phyloP scores from a whole-genome alignment of 2,797 vertebrate genomes.

The Nothura maculosa region DNA sequence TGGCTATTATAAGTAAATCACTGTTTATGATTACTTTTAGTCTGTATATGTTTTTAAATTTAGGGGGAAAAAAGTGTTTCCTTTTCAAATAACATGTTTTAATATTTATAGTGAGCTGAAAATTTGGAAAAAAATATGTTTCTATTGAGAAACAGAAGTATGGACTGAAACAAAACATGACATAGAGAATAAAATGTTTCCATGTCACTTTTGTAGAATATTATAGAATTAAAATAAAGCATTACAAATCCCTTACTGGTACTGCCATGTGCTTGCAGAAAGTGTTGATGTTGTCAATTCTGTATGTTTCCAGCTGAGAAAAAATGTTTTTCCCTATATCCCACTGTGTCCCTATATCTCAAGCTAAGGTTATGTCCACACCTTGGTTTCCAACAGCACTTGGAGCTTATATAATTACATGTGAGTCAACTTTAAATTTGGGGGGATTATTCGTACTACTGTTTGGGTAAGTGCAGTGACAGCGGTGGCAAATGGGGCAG shows the following conservation, averaged over 20 bases:
- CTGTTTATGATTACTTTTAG: not conserved
- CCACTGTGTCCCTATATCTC: not conserved
- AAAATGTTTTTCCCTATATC: not conserved
- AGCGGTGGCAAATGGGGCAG: not conserved
- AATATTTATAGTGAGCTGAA: not conserved
- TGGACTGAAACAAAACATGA: not conserved
- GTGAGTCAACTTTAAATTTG: not conserved
- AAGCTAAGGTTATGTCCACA: not conserved
- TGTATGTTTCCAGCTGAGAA: not conserved
- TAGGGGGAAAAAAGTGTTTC: not conserved
- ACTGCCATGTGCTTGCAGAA: not conserved
- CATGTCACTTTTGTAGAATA: not conserved
- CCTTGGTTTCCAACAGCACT: not conserved
- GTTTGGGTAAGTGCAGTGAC: not conserved
- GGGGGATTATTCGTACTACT: not conserved
- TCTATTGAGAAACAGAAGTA: not conserved
- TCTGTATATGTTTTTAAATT: not conserved
- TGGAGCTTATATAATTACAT: not conserved
- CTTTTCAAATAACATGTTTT: not conserved
- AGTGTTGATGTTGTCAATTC: not conserved
- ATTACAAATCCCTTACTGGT: not conserved
- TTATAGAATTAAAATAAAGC: not conserved
- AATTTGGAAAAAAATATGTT: not conserved
- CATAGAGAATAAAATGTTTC: not conserved
- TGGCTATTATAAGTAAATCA: not conserved